Conservation (phyloP, 2,113 vertebrate genomes). For the Leiothrix lutea region DNA sequence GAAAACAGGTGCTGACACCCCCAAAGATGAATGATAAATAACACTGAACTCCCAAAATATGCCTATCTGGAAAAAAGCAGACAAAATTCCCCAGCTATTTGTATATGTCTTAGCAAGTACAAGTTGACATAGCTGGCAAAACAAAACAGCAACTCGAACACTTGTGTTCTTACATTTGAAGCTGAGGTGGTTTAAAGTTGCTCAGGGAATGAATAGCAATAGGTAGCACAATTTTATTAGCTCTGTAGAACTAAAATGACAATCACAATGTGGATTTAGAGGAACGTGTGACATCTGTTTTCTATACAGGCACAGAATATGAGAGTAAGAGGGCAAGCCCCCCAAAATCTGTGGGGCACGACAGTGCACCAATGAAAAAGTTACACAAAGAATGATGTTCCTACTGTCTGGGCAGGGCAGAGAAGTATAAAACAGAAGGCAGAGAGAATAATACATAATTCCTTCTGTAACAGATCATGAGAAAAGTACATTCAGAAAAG, state of each 20-base stretch:
- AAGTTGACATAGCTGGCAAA: background rate
- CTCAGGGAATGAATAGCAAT: background rate
- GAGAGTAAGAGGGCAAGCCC: background rate
- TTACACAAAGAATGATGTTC: background rate
- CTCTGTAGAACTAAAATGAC: background rate
- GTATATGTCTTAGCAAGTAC: background rate
- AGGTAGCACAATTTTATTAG: background rate
- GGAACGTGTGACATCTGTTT: background rate
- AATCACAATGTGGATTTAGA: background rate
- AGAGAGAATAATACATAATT: background rate
- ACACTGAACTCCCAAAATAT: background rate
- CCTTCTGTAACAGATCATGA: background rate
- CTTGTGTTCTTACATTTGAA: background rate
- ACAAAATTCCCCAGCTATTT: background rate
- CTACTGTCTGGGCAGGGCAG: background rate
- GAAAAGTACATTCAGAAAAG: background rate
- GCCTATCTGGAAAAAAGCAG: background rate
- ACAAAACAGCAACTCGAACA: background rate
- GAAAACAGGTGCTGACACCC: background rate
- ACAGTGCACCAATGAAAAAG: background rate
- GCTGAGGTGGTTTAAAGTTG: background rate
- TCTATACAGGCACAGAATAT: background rate
- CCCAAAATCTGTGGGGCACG: background rate
- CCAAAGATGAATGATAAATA: background rate
- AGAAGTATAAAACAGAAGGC: background rate